Evolutionary conservation across 53 echinoderm and acorn worm species (phyloP).

Genomic region (Hippasteria phrygiana): DNA sequence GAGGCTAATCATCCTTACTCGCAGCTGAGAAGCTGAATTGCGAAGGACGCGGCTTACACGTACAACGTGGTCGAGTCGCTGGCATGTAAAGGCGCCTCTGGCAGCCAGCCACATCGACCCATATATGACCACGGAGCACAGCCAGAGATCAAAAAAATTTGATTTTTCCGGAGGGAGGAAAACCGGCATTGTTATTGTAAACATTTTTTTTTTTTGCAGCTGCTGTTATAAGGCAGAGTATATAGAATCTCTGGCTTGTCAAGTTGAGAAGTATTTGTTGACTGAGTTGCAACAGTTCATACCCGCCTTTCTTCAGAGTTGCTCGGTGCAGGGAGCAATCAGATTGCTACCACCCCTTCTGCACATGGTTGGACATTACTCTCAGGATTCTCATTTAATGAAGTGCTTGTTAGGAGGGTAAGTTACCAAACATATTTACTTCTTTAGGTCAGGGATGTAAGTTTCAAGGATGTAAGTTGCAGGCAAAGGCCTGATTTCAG

Average conservation of each 20-base stretch:
- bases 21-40: no score
- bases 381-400: slow-evolving; percentile 75
- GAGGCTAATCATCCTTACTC: no score
- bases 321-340: slow-evolving; percentile 54
- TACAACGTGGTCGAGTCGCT: no score
- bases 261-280: slow-evolving; percentile 81
- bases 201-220: slow-evolving; percentile 25
- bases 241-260: slow-evolving; percentile 66
- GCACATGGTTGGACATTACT: slow-evolving; percentile 68
- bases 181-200: neutral
- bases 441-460: no score
- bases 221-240: slow-evolving; percentile 77
- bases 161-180: no score
- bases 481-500: no score
- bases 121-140: no score
- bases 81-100: no score
- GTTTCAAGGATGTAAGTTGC: no score
- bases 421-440: slow-evolving; percentile 40
- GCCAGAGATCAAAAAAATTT: no score
- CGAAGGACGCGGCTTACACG: no score
- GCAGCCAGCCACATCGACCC: no score
- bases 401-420: slow-evolving; percentile 87
- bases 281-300: slow-evolving; percentile 79
- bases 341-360: slow-evolving; percentile 75
- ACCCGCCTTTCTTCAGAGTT: slow-evolving; percentile 77